Percentiles rank a stretch among this genome's conserved stretches.
Conservation (phyloP, 2,113 vertebrate genomes). For the Raphicerus campestris region DNA sequence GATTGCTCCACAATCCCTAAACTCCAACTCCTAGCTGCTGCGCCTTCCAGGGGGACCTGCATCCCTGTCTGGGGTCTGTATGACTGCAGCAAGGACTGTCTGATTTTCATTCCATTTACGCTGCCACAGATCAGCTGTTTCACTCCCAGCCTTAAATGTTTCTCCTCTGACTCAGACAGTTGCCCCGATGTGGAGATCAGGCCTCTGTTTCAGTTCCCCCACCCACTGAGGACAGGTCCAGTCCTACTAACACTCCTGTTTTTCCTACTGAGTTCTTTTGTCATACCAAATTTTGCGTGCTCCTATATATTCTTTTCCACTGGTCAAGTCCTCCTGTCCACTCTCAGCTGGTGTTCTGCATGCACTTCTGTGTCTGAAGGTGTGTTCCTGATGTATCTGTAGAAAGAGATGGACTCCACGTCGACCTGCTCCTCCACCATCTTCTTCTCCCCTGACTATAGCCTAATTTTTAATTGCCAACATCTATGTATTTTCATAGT, state of each 20-base stretch:
- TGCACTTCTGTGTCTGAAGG: not conserved
- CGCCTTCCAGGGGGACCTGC: not conserved
- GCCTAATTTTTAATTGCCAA: not conserved
- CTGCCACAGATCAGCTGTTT: not conserved
- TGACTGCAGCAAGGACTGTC: not conserved
- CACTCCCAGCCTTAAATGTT: not conserved
- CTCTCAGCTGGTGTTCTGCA: not conserved
- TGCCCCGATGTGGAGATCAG: fast-evolving
- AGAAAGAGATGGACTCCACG: fast-evolving
- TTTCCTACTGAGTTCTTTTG: not conserved
- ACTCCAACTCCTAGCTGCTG: not conserved
- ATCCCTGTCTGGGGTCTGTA: not conserved
- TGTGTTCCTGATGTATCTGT: not conserved
- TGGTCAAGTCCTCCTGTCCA: not conserved
- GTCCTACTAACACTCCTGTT: not conserved
- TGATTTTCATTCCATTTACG: not conserved
- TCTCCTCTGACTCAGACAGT: not conserved
- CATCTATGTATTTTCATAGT: not conserved
- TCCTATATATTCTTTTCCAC: not conserved
- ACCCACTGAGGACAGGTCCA: not conserved
- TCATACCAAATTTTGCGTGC: not conserved
- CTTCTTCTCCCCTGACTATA: not conserved
- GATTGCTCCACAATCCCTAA: not conserved
- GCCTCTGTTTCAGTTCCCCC: not conserved
- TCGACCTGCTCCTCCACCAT: not conserved